phyloP scores from a whole-genome alignment of 2,113 vertebrate species.

The Neodon shergylaensis region DNA sequence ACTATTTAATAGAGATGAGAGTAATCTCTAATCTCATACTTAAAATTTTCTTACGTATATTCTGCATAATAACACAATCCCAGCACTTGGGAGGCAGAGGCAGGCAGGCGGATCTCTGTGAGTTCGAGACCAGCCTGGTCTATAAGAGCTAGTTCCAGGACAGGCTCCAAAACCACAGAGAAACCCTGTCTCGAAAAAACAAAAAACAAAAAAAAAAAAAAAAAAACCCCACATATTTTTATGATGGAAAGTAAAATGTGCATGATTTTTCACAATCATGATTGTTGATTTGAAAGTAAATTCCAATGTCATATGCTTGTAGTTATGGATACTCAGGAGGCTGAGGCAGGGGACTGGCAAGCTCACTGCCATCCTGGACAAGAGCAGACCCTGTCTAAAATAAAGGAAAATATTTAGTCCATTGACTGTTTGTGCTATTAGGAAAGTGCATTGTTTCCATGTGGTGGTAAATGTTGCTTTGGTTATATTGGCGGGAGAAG shows the following conservation, averaged over 20 bases:
- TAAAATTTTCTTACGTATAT: slow-evolving; percentile 80
- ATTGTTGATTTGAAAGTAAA: slow-evolving; percentile 79
- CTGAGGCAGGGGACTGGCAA: neutral
- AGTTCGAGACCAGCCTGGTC: too few species aligned
- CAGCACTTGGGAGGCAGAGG: too few species aligned
- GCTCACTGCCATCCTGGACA: neutral
- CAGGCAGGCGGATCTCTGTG: too few species aligned
- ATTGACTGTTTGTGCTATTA: slow-evolving; percentile 63
- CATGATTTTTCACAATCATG: slow-evolving; percentile 76
- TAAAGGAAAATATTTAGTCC: slow-evolving; percentile 60
- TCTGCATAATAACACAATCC: slow-evolving; percentile 82
- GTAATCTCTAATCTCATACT: slow-evolving; percentile 61
- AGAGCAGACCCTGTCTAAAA: neutral
- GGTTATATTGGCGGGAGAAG: slow-evolving; percentile 53
- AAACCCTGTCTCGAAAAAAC: too few species aligned
- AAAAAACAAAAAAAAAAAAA: too few species aligned
- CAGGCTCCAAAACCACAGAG: too few species aligned
- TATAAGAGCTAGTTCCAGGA: too few species aligned
- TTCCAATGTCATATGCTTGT: neutral
- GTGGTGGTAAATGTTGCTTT: slow-evolving; percentile 75
- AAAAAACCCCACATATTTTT: too few species aligned
- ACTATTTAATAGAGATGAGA: slow-evolving; percentile 75
- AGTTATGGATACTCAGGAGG: neutral
- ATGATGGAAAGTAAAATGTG: slow-evolving; percentile 80
- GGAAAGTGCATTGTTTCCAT: slow-evolving; percentile 70